phyloP scores from a whole-genome alignment of 2,797 vertebrate genomes.

The Neopelma chrysocephalum region DNA sequence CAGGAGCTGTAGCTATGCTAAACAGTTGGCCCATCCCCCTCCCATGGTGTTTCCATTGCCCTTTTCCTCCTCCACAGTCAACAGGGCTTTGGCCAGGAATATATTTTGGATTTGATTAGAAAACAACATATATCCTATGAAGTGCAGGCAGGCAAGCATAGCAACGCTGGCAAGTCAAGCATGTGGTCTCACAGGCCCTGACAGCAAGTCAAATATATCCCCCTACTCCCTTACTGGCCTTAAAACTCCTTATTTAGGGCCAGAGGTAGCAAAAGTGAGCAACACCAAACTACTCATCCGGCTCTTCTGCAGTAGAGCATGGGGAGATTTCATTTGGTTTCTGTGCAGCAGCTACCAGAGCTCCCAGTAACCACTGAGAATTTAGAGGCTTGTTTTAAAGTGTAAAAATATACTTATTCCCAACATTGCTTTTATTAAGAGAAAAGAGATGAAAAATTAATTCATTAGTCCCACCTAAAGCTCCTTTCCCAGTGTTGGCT shows the following conservation, averaged over 20 bases:
- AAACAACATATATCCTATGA: background rate
- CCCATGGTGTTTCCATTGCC: background rate
- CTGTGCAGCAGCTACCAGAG: background rate
- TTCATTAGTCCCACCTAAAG: slow-evolving; percentile 1
- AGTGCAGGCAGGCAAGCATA: background rate
- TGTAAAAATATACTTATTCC: background rate
- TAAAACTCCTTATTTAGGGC: background rate
- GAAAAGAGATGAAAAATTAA: background rate
- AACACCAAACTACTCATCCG: fast-evolving
- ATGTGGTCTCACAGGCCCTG: background rate
- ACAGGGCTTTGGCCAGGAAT: background rate
- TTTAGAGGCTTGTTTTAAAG: background rate
- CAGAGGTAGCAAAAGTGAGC: background rate
- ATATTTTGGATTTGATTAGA: slow-evolving; percentile 9
- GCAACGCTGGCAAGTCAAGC: background rate
- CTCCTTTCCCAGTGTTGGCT: background rate
- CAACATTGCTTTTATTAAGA: background rate
- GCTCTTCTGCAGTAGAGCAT: fast-evolving
- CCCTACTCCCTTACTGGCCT: fast-evolving
- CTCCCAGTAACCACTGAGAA: background rate
- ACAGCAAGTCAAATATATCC: background rate
- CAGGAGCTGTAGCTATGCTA: slow-evolving; percentile 28
- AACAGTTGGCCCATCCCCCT: slow-evolving; percentile 33
- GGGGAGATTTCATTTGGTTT: background rate
- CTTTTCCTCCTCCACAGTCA: background rate